Base-by-base conservation (phyloP, 2,888 invertebrate species). In the Drosophila colorata region DNA sequence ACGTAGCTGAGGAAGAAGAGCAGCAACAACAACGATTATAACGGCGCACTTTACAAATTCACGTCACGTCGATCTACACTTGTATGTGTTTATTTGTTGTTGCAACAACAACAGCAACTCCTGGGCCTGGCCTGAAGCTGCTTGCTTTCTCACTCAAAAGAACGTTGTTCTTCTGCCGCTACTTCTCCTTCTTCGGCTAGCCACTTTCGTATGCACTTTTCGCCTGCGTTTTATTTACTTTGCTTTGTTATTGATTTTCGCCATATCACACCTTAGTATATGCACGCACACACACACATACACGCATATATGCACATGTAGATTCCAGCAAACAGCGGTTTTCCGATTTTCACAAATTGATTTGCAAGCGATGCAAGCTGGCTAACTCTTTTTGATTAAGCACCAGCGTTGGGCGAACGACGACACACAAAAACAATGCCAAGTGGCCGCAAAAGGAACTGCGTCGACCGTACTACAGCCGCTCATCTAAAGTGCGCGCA, bases 191-290 rank as follows among this genome's bases (percentile, higher is more conserved):
- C 64, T 66, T 66, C 63, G 61, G 59, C 69, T 67, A 57, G 31
- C 57, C 63, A 67, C 66, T 72, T 59, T 64, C 67, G 59, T 74
- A 74, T 80, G 80, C 80, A 82, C 65, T 83, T 78, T 76, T 72
- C 69, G 82, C 56, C 63, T 82, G 75, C 83, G 78, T 78, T 86
- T 86, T 88, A 77, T 73, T 82, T 80, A 82, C 84, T 86, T 83
- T 83, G 80, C 86, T 82, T 87, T 87, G 74, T 85, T 82, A 85
- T 89, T 82, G 89, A 89, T 89, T 87, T 89, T 76, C 80, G 75
- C 56, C 74, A 75, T 67, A 76, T 71, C 75, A 86, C 83, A 79
- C 74, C 69, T 69, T 52, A 48, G 52, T 46, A 33, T 44, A 57
- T 23, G 66, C 16, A 44, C 40, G 69, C 37, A 28, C 38, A 52